Base-by-base conservation (phyloP, 1,140 invertebrate genomes). In the Berghia stephanieae region DNA sequence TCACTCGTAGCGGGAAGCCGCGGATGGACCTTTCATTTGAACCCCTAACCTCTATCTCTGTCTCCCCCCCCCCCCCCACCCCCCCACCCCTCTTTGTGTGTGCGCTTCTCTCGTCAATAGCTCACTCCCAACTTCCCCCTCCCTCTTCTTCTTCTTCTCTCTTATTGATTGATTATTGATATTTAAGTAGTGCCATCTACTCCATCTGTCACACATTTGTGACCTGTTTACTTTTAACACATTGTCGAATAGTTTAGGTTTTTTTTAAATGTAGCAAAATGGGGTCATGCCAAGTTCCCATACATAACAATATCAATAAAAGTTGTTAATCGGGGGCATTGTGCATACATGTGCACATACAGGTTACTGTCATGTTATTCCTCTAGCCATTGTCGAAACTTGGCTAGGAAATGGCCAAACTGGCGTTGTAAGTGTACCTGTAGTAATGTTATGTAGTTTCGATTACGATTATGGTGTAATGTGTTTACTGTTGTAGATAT, bases 121-220 rank as follows among this genome's bases (percentile, higher is more conserved):
- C 24, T 27, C 8, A 1, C 1, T 70, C 18, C 2, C 4, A 27
- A 13, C 42, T 46, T 24, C 18, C 43, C 3, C n/a, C n/a, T n/a
- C n/a, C n/a, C n/a, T n/a, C n/a, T n/a, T n/a, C n/a, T n/a, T n/a
- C n/a, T n/a, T n/a, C n/a, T n/a, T 46, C 40, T 43, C 8, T 42
- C 31, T 27, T 70, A 70, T 70, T 70, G 68, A 70, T 70, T 70
- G n/a, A 70, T 27, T 70, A 46, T n/a, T n/a, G n/a, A n/a, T n/a
- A n/a, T n/a, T n/a, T n/a, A n/a, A n/a, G n/a, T n/a, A n/a, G n/a
- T n/a, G n/a, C n/a, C n/a, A n/a, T n/a, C n/a, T n/a, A n/a, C n/a
- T n/a, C n/a, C n/a, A n/a, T n/a, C n/a, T n/a, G n/a, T n/a, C n/a
- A n/a, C n/a, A n/a, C n/a, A n/a, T n/a, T n/a, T n/a, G n/a, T n/a